Evolutionary conservation across 2,113 vertebrate species (phyloP).

Genomic region (Rhadina sibilatrix): DNA sequence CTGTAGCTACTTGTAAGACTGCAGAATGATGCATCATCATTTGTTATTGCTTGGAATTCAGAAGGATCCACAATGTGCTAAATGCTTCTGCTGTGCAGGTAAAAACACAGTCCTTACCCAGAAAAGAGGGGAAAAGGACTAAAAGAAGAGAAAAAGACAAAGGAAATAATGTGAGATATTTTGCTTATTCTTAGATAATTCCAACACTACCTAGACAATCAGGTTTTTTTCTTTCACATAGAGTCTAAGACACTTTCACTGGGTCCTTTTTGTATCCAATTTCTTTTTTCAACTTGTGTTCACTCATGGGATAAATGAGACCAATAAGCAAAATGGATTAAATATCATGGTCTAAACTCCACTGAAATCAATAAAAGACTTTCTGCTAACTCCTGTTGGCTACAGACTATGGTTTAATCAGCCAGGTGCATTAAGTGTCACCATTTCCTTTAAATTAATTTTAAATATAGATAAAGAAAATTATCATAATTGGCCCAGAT

Average conservation of each 20-base stretch:
- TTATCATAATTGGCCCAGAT: neutral
- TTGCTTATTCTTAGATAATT: neutral
- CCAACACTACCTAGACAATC: neutral
- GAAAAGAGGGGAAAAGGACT: neutral
- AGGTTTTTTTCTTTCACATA: neutral
- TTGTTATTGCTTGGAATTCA: neutral
- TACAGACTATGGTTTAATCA: neutral
- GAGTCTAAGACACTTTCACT: neutral
- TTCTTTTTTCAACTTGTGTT: neutral
- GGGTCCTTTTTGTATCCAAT: neutral
- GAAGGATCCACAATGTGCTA: neutral
- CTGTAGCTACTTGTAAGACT: neutral
- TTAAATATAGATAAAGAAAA: constrained; percentile 21
- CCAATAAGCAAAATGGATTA: constrained; percentile 34
- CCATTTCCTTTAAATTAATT: constrained; percentile 4
- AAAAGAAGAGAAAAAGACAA: neutral
- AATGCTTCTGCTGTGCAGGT: neutral
- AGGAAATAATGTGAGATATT: neutral
- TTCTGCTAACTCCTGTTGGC: neutral
- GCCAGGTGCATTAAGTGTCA: neutral
- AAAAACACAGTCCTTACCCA: neutral
- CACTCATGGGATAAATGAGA: constrained; percentile 31
- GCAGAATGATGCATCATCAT: neutral
- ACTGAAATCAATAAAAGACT: constrained; percentile 29
- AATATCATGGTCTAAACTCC: constrained; percentile 12